Percentiles rank a stretch among this genome's conserved stretches.
These are phyloP conservation scores for Holacanthella duospinosa DNA, from an alignment of 2,888 invertebrate genomes.

Conservation along the genomic window DNA sequence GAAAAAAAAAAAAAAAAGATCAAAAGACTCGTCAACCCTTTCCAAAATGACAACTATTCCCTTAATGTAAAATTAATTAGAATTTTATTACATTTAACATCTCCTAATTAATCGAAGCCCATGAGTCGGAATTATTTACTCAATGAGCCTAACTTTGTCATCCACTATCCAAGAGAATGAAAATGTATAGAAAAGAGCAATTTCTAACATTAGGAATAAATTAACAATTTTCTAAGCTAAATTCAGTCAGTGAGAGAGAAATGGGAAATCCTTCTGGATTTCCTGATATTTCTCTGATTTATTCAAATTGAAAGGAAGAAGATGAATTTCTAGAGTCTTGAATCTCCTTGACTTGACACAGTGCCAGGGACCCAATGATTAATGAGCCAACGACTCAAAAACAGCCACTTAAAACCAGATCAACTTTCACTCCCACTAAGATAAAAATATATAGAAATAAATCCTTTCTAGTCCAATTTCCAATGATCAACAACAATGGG, in stretches of 20 bases:
- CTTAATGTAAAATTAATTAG: slow-evolving; percentile 1
- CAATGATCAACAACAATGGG: background rate
- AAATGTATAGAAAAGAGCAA: too few species aligned
- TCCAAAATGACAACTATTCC: background rate
- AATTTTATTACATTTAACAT: background rate
- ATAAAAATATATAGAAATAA: too few species aligned
- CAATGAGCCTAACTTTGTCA: too few species aligned
- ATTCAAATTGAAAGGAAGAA: slow-evolving; percentile 4
- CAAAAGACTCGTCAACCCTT: background rate
- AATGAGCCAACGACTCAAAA: background rate
- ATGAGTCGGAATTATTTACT: too few species aligned
- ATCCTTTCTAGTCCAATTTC: background rate
- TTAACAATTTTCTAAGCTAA: too few species aligned
- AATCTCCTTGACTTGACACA: background rate
- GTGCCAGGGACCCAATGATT: background rate
- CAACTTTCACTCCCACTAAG: slow-evolving; percentile 1
- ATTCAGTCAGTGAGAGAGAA: too few species aligned
- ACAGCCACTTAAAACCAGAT: background rate
- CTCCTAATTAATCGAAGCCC: background rate
- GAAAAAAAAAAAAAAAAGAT: too few species aligned
- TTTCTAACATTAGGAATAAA: too few species aligned
- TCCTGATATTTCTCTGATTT: background rate
- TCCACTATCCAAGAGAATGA: too few species aligned
- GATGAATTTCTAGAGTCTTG: background rate
- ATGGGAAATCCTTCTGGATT: background rate